phyloP scores from a whole-genome alignment of 2,888 invertebrate species.

The Lepas anatifera region DNA sequence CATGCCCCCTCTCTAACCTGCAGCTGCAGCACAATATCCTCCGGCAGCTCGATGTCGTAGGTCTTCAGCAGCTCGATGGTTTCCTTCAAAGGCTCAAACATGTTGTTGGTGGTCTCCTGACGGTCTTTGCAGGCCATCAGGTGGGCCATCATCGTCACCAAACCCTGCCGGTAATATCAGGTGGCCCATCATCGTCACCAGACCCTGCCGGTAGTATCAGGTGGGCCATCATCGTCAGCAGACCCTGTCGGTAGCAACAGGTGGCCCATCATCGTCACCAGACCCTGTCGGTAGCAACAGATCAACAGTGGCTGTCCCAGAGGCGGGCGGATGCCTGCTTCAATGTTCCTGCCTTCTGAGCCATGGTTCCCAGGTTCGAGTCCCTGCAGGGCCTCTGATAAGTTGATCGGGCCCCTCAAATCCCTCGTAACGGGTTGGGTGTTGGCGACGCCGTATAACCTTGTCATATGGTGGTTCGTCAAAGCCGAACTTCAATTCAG shows the following conservation, averaged over 20 bases:
- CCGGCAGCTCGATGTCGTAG: constrained; percentile 92
- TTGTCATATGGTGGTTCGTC: too few species aligned
- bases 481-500: too few species aligned
- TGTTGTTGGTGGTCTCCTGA: constrained; percentile 73
- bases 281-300: too few species aligned
- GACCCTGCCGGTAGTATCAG: constrained; percentile 67
- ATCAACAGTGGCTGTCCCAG: too few species aligned
- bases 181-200: constrained; percentile 88
- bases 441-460: too few species aligned
- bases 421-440: too few species aligned
- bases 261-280: constrained; percentile 88
- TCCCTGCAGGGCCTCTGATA: too few species aligned
- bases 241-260: constrained; percentile 67
- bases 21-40: constrained; percentile 82
- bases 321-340: too few species aligned
- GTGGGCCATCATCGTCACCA: constrained; percentile 88
- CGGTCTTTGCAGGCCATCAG: constrained; percentile 80
- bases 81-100: constrained; percentile 89
- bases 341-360: too few species aligned
- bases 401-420: too few species aligned
- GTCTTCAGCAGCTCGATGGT: constrained; percentile 84
- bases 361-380: too few species aligned
- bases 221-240: constrained; percentile 88
- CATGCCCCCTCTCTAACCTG: constrained; percentile 44
- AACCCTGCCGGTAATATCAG: constrained; percentile 67